Percentiles rank a stretch among this genome's conserved stretches.
Evolutionary conservation across 2,888 invertebrate genomes (phyloP).

Genomic region (Ophraella communa): DNA sequence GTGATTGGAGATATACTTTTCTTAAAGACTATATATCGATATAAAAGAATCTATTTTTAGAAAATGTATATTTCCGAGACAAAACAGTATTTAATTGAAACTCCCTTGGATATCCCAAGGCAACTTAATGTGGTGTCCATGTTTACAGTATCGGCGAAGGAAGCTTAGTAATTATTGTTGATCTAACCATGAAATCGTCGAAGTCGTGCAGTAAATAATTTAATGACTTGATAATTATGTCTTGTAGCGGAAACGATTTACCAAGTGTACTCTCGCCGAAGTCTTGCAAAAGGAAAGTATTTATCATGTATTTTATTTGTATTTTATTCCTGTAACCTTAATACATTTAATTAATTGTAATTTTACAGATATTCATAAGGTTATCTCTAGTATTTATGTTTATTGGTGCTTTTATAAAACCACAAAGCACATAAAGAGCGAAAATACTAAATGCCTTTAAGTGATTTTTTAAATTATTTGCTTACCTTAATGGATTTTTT

Average conservation of each 20-base stretch:
- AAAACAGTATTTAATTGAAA: background rate
- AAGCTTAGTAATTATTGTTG: slow-evolving; percentile 26
- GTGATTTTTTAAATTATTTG: too few species aligned
- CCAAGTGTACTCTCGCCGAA: slow-evolving; percentile 8
- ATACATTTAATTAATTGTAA: background rate
- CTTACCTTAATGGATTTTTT: too few species aligned
- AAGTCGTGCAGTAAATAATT: slow-evolving; percentile 18
- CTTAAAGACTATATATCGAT: background rate
- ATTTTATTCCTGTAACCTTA: slow-evolving; percentile 4
- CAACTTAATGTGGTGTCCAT: background rate
- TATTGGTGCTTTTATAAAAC: too few species aligned
- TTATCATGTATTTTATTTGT: slow-evolving; percentile 19
- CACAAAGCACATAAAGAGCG: too few species aligned
- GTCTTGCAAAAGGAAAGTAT: slow-evolving; percentile 15
- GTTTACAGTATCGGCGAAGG: background rate
- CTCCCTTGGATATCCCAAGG: background rate
- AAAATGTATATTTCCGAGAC: too few species aligned
- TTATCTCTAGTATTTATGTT: too few species aligned
- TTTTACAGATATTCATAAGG: too few species aligned
- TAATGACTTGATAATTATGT: slow-evolving; percentile 21
- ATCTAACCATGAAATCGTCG: slow-evolving; percentile 25
- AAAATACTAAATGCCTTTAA: too few species aligned
- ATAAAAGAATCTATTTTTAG: too few species aligned
- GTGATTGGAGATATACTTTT: background rate
- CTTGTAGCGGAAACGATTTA: slow-evolving; percentile 24